Evolutionary conservation across 2,113 vertebrate genomes (phyloP), one percentile per base, ranked within the genome.

Genomic region (Diadophis punctatus): DNA sequence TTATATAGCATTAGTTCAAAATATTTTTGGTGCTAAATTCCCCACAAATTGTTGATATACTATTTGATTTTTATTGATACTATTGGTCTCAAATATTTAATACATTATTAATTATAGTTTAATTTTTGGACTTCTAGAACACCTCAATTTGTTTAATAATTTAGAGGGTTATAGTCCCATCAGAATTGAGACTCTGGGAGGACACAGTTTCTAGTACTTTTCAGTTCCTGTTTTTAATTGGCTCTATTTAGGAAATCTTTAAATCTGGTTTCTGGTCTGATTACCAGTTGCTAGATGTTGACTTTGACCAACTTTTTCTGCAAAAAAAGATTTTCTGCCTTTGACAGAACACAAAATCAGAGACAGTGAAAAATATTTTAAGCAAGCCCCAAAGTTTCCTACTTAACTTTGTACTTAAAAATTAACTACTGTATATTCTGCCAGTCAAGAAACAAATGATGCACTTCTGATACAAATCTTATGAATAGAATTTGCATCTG

Each of bases 401-500:
- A 14, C 43, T 60, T 46, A 60, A 55, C 48, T 22, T 10, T 56
- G 48, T 30, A 30, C 52, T 85, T 92, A 87, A 68, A 52, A 49
- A 30, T 39, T 34, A 60, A 30, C 4, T 43, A 8, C 8, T 8
- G 3, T 34, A 20, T 46, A 43, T 46, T 86, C 30, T 52, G n/a
- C 23, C 20, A 52, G 48, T 43, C 27, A 34, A 85, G 55, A 86
- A 91, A 87, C 11, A 60, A 87, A 63, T 91, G 18, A 87, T 51
- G 30, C 14, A 1, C 49, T 87, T 86, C n/a, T 87, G 46, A n/a
- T 58, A 23, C 30, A 85, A 34, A 56, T 20, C 91, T 85, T 88
- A 92, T 34, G 25, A 92, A 92, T 88, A 92, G 60, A 88, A 92
- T 88, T 92, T 92, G 48, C 91, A 92, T 88, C 51, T 88, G 48